A percentile compares a stretch with the other conserved stretches of the same genome.
phyloP scores from a whole-genome alignment of 1,140 invertebrate species.

The Lordiphosa collinella region DNA sequence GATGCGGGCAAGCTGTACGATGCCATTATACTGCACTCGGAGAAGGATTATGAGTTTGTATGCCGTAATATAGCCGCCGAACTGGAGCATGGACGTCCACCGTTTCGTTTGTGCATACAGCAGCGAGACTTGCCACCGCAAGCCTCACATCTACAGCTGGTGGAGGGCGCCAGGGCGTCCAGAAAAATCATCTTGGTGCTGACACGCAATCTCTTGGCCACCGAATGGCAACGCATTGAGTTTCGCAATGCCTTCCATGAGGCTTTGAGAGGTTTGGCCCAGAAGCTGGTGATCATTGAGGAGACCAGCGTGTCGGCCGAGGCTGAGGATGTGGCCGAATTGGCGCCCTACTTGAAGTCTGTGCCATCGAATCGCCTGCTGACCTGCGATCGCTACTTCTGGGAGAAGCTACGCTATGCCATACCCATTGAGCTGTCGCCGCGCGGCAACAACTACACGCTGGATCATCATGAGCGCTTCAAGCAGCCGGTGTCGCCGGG shows the following conservation, averaged over 20 bases:
- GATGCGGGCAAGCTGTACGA: slow-evolving; percentile 94
- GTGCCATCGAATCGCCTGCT: slow-evolving; percentile 87
- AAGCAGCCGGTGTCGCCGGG: slow-evolving; percentile 79
- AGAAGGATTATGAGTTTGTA: slow-evolving; percentile 95
- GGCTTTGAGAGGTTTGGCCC: slow-evolving; percentile 89
- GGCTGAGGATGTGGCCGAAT: slow-evolving; percentile 91
- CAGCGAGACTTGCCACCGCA: slow-evolving; percentile 89
- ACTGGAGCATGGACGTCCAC: slow-evolving; percentile 86
- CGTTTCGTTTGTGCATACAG: slow-evolving; percentile 92
- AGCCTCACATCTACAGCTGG: slow-evolving; percentile 86
- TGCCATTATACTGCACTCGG: slow-evolving; percentile 95
- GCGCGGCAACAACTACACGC: slow-evolving; percentile 80
- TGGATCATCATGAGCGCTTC: slow-evolving; percentile 80
- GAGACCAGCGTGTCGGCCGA: slow-evolving; percentile 88
- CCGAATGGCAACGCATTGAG: slow-evolving; percentile 92
- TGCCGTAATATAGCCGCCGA: slow-evolving; percentile 90
- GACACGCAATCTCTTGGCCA: slow-evolving; percentile 91
- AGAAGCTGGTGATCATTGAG: slow-evolving; percentile 92
- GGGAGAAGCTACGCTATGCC: slow-evolving; percentile 93
- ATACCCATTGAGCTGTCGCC: slow-evolving; percentile 85
- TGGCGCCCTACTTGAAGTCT: slow-evolving; percentile 92
- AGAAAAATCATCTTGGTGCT: slow-evolving; percentile 89
- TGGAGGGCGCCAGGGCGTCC: slow-evolving; percentile 92
- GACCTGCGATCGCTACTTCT: slow-evolving; percentile 94
- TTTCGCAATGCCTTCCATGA: slow-evolving; percentile 92